These are phyloP conservation scores for Propithecus coquereli DNA, from an alignment of 2,113 vertebrate genomes.

Conservation along the genomic window DNA sequence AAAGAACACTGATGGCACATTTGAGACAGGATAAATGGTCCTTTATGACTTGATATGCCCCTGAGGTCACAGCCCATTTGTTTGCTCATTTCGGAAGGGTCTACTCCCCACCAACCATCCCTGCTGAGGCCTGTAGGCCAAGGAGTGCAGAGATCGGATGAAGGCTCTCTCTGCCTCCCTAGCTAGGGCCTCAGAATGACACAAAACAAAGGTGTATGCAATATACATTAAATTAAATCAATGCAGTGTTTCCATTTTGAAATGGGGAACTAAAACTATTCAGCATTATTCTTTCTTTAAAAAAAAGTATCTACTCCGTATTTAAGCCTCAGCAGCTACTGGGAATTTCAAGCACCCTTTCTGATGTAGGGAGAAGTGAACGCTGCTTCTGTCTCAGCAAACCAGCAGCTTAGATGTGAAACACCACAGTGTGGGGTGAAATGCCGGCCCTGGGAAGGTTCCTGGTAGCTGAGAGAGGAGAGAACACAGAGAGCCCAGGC, in stretches of 20 bases:
- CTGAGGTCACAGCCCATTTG: not conserved
- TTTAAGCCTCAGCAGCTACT: not conserved
- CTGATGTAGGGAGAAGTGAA: not conserved
- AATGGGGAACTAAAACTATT: not conserved
- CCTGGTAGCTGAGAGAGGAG: no score
- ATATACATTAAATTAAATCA: not conserved
- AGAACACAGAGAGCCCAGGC: no score
- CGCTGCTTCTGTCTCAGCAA: not conserved
- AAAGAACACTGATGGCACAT: not conserved
- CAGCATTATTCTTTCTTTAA: not conserved
- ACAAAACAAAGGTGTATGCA: not conserved
- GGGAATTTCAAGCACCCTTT: not conserved
- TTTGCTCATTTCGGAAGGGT: not conserved
- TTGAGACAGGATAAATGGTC: not conserved
- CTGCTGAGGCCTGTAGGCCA: not conserved
- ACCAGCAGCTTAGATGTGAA: not conserved
- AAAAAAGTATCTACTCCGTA: not conserved
- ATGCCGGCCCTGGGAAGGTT: not conserved
- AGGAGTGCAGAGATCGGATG: not conserved
- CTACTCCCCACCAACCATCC: not conserved
- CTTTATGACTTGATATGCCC: not conserved
- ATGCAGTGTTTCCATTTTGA: not conserved
- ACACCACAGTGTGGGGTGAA: not conserved
- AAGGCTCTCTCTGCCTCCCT: not conserved
- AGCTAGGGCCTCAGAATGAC: not conserved